A percentile compares a stretch with the other conserved stretches of the same genome.
Evolutionary conservation across 2,113 vertebrate genomes (phyloP).

Genomic region (Genyomyrus donnyi): DNA sequence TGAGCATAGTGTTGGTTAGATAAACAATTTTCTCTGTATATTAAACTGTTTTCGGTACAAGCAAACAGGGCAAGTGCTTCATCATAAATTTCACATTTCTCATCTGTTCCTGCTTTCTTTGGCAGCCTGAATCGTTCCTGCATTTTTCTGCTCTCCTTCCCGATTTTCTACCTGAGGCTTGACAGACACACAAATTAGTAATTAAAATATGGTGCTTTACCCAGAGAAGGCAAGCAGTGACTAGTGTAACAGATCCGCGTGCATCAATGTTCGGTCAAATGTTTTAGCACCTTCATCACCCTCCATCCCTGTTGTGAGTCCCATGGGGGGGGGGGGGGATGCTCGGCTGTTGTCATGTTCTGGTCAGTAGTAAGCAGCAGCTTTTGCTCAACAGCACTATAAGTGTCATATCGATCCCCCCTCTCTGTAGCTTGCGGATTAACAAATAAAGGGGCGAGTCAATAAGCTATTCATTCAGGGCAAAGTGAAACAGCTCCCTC

Average conservation of each 20-base stretch:
- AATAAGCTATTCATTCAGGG: slow-evolving; percentile 29
- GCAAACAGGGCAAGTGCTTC: background rate
- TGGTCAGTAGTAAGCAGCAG: slow-evolving; percentile 18
- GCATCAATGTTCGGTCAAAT: background rate
- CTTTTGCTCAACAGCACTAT: slow-evolving; percentile 14
- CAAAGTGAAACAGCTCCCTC: slow-evolving; percentile 19
- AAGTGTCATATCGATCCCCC: slow-evolving; percentile 23
- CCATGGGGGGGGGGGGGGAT: background rate
- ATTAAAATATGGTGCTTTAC: background rate
- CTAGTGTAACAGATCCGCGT: background rate
- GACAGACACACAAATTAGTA: background rate
- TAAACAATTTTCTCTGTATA: background rate
- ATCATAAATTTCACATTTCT: background rate
- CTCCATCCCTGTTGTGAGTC: background rate
- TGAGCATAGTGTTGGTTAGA: background rate
- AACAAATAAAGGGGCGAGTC: slow-evolving; percentile 19
- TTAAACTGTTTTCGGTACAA: background rate
- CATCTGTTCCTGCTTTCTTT: background rate
- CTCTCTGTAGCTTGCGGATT: slow-evolving; percentile 21
- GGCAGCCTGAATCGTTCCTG: background rate
- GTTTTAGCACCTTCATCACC: background rate
- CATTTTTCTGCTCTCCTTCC: background rate
- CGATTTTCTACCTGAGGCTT: background rate
- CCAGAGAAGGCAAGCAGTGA: background rate
- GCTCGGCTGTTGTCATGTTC: slow-evolving; percentile 12